Evolutionary conservation across 2,797 vertebrate genomes (phyloP), one percentile per base, ranked within the genome.

Genomic region (Kryptolebias ocellatus): DNA sequence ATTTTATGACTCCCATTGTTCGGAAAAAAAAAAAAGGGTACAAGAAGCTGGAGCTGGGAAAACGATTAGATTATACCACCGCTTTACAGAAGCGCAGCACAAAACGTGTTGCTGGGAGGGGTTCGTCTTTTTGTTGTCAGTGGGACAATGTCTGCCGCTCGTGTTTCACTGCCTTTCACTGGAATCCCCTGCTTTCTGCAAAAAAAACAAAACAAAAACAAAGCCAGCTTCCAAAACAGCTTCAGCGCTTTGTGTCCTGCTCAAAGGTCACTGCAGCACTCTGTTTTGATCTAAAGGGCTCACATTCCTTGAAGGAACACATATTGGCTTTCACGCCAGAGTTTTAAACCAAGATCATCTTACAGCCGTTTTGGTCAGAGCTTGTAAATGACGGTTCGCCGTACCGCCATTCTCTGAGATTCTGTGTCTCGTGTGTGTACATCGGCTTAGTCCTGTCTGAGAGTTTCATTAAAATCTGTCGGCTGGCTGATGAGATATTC

Each of bases 41-140:
- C 47, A 65, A 72, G 61, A 64, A 61, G 70, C 10, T 6, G 44
- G 65, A 65, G 78, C 52, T 67, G 52, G 69, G 31, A 57, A 67
- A 78, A 64, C 0, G 31, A 78, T 86, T 78, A 68, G 53, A 67
- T 79, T 68, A 79, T 67, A 60, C 57, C 54, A 68, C 63, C 71
- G 67, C 63, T 65, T 34, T 60, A 42, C 60, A 28, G 76, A 73
- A 60, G 56, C 54, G 59, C 46, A 64, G 68, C 69, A 68, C 72
- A 66, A 59, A 51, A 60, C 84, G 51, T 63, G 70, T 74, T 73
- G 72, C 45, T 53, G 24, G 57, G 31, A 44, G 59, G 47, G 61
- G 50, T 67, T 64, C 63, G 17, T 53, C 47, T 72, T 63, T 55
- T 59, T 74, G 54, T 70, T 73, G 54, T 52, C 47, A n/a, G 29